phyloP scores from a whole-genome alignment of 2,113 vertebrate species.

The Ginglymostoma cirratum region DNA sequence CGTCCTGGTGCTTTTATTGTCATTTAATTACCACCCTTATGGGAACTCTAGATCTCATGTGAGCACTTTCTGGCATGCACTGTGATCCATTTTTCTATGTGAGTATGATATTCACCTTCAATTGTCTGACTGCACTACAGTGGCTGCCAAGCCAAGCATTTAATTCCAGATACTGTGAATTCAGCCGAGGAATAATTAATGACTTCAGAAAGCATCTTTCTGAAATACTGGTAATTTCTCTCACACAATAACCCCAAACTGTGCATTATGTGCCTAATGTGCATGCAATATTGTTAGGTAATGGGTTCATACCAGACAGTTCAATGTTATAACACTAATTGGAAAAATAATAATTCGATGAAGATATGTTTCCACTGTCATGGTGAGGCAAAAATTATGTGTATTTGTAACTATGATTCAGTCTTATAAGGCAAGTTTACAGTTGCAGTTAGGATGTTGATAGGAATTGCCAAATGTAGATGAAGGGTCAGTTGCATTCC shows the following conservation, averaged over 20 bases:
- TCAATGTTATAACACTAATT: background rate
- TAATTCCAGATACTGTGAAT: background rate
- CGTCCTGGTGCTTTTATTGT: background rate
- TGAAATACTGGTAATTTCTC: background rate
- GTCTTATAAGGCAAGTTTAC: background rate
- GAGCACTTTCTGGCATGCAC: background rate
- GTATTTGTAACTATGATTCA: background rate
- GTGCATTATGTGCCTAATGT: background rate
- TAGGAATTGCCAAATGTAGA: background rate
- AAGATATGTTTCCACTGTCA: background rate
- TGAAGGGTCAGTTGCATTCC: background rate
- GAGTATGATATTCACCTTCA: background rate
- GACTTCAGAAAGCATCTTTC: background rate
- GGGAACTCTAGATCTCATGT: background rate
- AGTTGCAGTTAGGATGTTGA: background rate
- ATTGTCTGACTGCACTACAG: background rate
- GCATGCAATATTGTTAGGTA: background rate
- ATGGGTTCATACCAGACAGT: background rate
- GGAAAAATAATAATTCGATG: background rate
- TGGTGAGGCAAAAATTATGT: background rate
- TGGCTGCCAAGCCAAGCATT: background rate
- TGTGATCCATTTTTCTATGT: background rate
- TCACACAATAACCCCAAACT: too few species aligned
- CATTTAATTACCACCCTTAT: slow-evolving; percentile 12
- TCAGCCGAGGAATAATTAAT: background rate